Percentiles rank a stretch among this genome's conserved stretches.
Conservation (phyloP, 2,888 invertebrate genomes). For the Drosophila mercatorum region DNA sequence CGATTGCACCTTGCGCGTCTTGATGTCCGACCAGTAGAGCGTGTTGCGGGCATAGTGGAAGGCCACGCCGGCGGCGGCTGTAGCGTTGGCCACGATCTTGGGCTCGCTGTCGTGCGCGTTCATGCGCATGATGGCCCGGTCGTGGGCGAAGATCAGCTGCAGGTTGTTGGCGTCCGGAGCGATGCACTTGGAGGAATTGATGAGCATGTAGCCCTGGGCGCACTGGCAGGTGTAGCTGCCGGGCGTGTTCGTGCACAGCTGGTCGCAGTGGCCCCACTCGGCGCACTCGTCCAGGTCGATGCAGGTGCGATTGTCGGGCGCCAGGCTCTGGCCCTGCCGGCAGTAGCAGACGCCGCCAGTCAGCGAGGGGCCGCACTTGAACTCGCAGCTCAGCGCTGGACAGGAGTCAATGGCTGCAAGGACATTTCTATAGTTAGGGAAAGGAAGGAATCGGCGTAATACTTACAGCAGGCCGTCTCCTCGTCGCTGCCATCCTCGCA, state of each 20-base stretch:
- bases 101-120: conserved; percentile 88
- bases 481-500: conserved; percentile 97
- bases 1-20: conserved; percentile 91
- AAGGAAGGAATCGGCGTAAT: conserved; percentile 2
- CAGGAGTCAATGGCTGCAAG: conserved; percentile 92
- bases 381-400: conserved; percentile 93
- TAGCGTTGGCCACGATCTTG: conserved; percentile 90
- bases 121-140: conserved; percentile 90
- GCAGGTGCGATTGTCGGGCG: conserved; percentile 93
- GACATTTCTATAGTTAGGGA: no score
- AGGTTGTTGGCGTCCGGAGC: conserved; percentile 87
- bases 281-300: conserved; percentile 95
- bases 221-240: conserved; percentile 94
- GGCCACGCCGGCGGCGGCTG: conserved; percentile 94
- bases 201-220: conserved; percentile 90
- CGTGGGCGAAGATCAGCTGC: conserved; percentile 89
- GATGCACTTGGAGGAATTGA: conserved; percentile 87
- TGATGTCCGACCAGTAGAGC: conserved; percentile 95
- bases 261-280: conserved; percentile 98
- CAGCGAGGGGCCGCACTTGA: conserved; percentile 95
- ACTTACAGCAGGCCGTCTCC: conserved; percentile 94
- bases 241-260: conserved; percentile 94
- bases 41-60: conserved; percentile 91
- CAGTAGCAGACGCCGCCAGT: conserved; percentile 96
- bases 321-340: conserved; percentile 92